These are phyloP conservation scores for Orthosia incerta DNA, from an alignment of 2,888 invertebrate genomes.

Conservation along the genomic window DNA sequence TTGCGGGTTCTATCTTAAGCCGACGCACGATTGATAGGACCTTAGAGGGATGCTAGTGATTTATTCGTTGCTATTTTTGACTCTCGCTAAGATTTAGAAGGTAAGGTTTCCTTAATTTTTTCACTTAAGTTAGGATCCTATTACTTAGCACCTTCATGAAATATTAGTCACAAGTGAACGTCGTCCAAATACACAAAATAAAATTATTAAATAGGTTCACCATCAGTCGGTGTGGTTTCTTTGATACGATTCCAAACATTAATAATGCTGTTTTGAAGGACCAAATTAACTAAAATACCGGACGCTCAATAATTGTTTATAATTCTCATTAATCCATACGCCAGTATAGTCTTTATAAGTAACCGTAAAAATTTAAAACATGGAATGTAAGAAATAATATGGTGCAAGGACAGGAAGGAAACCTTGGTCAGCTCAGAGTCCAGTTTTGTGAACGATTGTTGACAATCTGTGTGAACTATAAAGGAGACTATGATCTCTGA, in stretches of 20 bases:
- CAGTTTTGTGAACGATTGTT: not conserved
- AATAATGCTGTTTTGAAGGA: slow-evolving; percentile 23
- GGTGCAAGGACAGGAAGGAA: not conserved
- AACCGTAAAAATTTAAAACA: not conserved
- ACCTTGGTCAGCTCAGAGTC: not conserved
- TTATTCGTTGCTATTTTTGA: slow-evolving; percentile 14
- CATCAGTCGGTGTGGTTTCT: not conserved
- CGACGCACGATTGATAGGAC: not conserved
- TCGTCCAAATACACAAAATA: not conserved
- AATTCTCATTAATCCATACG: slow-evolving; percentile 13
- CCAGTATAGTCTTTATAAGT: slow-evolving; percentile 1
- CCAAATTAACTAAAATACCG: not conserved
- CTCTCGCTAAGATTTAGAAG: not conserved
- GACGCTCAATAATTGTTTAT: not conserved
- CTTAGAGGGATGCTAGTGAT: slow-evolving; percentile 8
- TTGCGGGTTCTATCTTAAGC: not conserved
- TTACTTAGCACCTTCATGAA: slow-evolving; percentile 4
- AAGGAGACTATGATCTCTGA: too few relatives aligned
- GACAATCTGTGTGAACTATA: too few relatives aligned
- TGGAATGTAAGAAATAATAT: not conserved
- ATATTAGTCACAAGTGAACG: slow-evolving; percentile 17
- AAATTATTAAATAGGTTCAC: slow-evolving; percentile 28
- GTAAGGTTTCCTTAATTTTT: not conserved
- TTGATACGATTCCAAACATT: slow-evolving; percentile 15
- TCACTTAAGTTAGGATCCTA: not conserved